Percentiles rank a stretch among this genome's conserved stretches.
These are phyloP conservation scores for Danio kyathit DNA, from an alignment of 2,797 vertebrate species.

Conservation along the genomic window DNA sequence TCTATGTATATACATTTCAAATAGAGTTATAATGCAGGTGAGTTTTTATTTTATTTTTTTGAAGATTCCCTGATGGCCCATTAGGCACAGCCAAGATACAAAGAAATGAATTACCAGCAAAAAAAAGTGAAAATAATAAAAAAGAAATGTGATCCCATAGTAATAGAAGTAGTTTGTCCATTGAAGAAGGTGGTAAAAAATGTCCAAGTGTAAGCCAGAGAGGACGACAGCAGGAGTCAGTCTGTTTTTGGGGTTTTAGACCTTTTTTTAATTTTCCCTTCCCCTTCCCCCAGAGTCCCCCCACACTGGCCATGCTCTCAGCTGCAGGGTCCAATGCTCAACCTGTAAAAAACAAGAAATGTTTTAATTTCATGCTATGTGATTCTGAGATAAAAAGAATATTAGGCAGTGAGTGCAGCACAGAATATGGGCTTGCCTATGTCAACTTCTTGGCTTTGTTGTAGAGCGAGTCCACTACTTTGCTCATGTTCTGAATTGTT, in stretches of 20 bases:
- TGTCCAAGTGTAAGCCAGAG: slow-evolving; percentile 83
- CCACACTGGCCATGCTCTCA: slow-evolving; percentile 54
- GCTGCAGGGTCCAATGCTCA: slow-evolving; percentile 63
- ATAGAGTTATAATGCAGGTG: slow-evolving; percentile 69
- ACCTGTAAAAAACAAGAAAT: slow-evolving; percentile 1
- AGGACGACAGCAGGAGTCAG: slow-evolving; percentile 40
- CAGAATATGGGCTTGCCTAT: slow-evolving; percentile 79
- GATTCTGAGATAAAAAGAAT: not conserved
- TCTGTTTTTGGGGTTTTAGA: slow-evolving; percentile 42
- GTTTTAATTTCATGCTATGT: slow-evolving; percentile 5
- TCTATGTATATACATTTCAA: slow-evolving; percentile 68
- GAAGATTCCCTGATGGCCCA: slow-evolving; percentile 84
- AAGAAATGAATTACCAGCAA: slow-evolving; percentile 64
- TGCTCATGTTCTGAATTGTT: slow-evolving; percentile 98
- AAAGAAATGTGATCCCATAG: slow-evolving; percentile 54
- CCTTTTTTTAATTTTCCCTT: slow-evolving; percentile 44
- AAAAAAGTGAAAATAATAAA: slow-evolving; percentile 46
- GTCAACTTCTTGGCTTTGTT: slow-evolving; percentile 99
- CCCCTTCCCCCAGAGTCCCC: slow-evolving; percentile 17
- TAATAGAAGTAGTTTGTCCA: slow-evolving; percentile 59
- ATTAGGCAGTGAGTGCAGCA: not conserved
- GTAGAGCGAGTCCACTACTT: slow-evolving; percentile 98
- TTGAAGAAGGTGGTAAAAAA: slow-evolving; percentile 78
- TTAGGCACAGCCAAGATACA: slow-evolving; percentile 65
- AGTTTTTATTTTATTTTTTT: slow-evolving; percentile 77